A percentile compares a stretch with the other conserved stretches of the same genome.
Evolutionary conservation across 2,888 invertebrate genomes (phyloP).

Genomic region (Zele albiditarsus): DNA sequence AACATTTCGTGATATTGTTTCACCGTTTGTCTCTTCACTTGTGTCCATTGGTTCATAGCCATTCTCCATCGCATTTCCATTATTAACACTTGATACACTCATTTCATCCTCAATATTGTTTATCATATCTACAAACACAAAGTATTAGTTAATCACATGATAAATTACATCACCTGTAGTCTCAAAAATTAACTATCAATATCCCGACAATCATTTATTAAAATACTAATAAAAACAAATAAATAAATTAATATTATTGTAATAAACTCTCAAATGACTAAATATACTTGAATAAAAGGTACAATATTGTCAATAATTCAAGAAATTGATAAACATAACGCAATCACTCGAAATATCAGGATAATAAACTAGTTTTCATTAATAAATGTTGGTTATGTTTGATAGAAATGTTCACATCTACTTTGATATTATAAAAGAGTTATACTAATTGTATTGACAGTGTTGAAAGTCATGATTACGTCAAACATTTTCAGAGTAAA

Average conservation of each 20-base stretch:
- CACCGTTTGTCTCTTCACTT: conserved; percentile 33
- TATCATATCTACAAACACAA: conserved; percentile 45
- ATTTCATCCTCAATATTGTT: conserved; percentile 44
- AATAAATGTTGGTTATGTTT: no score
- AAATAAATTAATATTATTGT: no score
- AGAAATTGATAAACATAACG: no score
- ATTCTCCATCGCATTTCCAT: conserved; percentile 35
- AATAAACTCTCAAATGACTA: no score
- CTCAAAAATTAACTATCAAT: no score
- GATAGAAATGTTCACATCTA: no score
- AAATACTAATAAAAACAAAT: no score
- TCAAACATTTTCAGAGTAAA: neutral
- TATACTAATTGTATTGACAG: neutral
- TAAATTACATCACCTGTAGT: neutral
- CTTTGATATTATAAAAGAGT: neutral
- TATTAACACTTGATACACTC: conserved; percentile 31
- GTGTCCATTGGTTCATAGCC: conserved; percentile 52
- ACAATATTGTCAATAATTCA: no score
- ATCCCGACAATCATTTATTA: no score
- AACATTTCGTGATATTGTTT: conserved; percentile 13
- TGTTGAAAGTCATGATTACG: neutral
- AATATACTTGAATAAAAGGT: no score
- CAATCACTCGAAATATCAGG: no score
- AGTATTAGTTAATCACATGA: neutral
- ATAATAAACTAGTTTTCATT: no score